Percentiles rank a stretch among this genome's conserved stretches.
These are phyloP conservation scores for Hyposmocoma kahamanoa DNA, from an alignment of 1,140 invertebrate genomes.

Conservation along the genomic window DNA sequence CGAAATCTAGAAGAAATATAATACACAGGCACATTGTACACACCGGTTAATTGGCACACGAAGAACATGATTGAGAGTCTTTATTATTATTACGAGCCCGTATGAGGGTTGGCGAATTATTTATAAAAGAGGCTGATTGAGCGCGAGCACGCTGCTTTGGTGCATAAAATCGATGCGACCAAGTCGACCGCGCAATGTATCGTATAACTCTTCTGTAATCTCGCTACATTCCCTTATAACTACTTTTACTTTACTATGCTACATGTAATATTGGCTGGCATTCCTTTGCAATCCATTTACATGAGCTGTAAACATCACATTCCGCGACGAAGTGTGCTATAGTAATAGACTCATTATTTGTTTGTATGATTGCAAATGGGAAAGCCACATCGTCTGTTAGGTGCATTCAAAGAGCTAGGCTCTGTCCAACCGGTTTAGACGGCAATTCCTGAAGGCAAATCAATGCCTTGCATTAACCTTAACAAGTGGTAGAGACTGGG, in stretches of 20 bases:
- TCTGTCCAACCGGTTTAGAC: conserved; percentile 43
- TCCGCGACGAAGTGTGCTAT: neutral
- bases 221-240: conserved; percentile 36
- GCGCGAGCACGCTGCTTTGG: conserved; percentile 43
- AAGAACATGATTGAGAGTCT: conserved; percentile 52
- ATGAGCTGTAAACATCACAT: neutral
- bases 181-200: conserved; percentile 26
- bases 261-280: neutral
- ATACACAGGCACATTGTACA: too few species aligned
- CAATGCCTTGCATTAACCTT: too few species aligned
- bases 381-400: conserved; percentile 29
- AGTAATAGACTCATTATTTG: conserved; percentile 29
- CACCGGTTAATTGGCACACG: conserved; percentile 30
- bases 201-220: conserved; percentile 22
- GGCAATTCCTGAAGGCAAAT: conserved; percentile 32
- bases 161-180: conserved; percentile 51
- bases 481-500: too few species aligned
- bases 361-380: conserved; percentile 23
- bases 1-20: too few species aligned
- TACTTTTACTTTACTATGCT: conserved; percentile 20
- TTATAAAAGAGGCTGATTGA: conserved; percentile 56
- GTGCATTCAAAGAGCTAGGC: conserved; percentile 32
- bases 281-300: conserved; percentile 2
- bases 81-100: conserved; percentile 59
- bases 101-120: conserved; percentile 59